Evolutionary conservation across 2,113 vertebrate genomes (phyloP), one percentile per base, ranked within the genome.

Genomic region (Origma solitaria): DNA sequence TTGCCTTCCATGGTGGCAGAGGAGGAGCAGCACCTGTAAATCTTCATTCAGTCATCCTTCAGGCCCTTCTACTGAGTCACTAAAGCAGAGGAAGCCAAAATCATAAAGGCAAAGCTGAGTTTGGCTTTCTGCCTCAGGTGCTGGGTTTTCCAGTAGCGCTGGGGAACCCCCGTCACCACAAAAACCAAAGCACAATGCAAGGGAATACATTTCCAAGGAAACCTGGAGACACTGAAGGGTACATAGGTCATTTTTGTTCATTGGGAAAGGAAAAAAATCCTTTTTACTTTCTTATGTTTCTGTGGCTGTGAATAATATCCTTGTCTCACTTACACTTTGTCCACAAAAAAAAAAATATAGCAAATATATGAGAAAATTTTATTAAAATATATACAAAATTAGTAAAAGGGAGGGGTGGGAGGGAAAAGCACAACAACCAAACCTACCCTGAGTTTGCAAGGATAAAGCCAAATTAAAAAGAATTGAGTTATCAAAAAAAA

Each of bases 151-250:
- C 49, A 37, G 3, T 40, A 64, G 33, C 2, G 1, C 18, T 47
- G 72, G 54, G 51, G 70, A 91, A 44, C 56, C 23, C 27, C 49
- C 37, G 30, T 69, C 77, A 72, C 49, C 86, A 66, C 84, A 57
- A 79, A 89, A 84, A 53, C 15, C 64, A 95, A 96, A 94, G 94
- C 87, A 73, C 75, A 94, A 72, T 57, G 40, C 62, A 58, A 76
- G 58, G 75, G 82, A 84, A 86, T 10, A 18, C 17, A 88, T 77
- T 76, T 84, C 47, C 54, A 82, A 90, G 88, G 83, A 93, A 83
- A 56, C 17, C 47, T 78, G 64, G 64, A 83, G 37, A 51, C 73
- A 77, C n/a, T 28, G 56, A 64, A 75, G 69, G 42, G 54, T 83
- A 54, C 20, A 35, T 10, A 15, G 54, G 35, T 70, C 4, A 58